phyloP scores from a whole-genome alignment of 2,888 invertebrate genomes.

The Yponomeuta malinellus region DNA sequence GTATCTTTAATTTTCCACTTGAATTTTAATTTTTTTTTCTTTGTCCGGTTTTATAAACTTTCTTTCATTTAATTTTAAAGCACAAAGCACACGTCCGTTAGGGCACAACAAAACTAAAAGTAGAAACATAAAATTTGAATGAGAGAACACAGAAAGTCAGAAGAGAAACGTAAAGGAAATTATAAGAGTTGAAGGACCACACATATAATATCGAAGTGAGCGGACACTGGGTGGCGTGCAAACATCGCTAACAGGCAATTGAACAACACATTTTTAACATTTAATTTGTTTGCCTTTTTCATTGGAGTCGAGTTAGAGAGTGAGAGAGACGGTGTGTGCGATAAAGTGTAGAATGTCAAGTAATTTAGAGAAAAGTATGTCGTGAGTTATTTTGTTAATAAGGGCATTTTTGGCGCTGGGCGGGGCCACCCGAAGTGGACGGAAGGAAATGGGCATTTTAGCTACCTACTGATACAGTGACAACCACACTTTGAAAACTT shows the following conservation, averaged over 20 bases:
- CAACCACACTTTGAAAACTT: conserved; percentile 62
- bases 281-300: conserved; percentile 12
- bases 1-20: neutral
- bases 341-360: conserved; percentile 56
- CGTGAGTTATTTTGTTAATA: conserved; percentile 39
- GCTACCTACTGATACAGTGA: conserved; percentile 56
- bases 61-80: neutral
- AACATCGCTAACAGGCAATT: conserved; percentile 69
- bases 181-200: conserved; percentile 65
- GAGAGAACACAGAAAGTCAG: conserved; percentile 51
- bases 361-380: conserved; percentile 46
- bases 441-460: conserved; percentile 42
- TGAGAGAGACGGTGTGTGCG: conserved; percentile 41
- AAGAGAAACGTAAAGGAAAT: conserved; percentile 50
- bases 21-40: neutral
- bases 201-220: conserved; percentile 73
- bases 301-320: conserved; percentile 16
- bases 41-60: neutral
- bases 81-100: conserved; percentile 1
- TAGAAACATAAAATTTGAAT: conserved; percentile 50
- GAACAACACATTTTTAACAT: conserved; percentile 33
- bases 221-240: conserved; percentile 70
- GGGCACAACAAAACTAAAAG: conserved; percentile 24
- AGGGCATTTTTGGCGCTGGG: conserved; percentile 68
- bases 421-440: conserved; percentile 64